Base-by-base conservation (phyloP, 2,113 vertebrate genomes). In the Callospermophilus lateralis region DNA sequence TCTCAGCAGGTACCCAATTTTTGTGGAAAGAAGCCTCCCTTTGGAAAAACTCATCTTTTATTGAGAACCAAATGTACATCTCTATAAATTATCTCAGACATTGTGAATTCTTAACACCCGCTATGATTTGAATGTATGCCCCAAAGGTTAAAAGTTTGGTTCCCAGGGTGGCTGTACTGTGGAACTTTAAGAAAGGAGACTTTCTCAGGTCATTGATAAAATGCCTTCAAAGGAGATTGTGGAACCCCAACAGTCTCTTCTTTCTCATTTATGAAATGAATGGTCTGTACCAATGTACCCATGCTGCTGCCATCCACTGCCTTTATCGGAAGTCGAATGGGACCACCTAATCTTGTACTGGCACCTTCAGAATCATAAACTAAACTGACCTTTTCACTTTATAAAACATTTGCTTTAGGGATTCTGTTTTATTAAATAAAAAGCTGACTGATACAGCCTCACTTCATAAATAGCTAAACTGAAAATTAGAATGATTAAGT, bases 71-170 rank as follows among this genome's bases (percentile, higher is more conserved):
- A 61, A 55, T 32, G 20, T 67, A 55, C 73, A 58, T 42, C 55
- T 87, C 67, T 70, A 67, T 26, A 16, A 77, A n/a, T 61, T 51
- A 34, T 20, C 24, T 48, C 39, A 77, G 17, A 61, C 2, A 13
- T 45, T 58, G 37, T 55, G n/a, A 12, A 48, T 70, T 55, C 19
- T 51, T 51, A 55, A 11, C 1, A 12, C 68, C 26, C 42, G 9
- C 42, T 53, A 3, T 15, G n/a, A 20, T 42, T 28, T 67, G 13
- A 8, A 67, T n/a, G 30, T 26, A 10, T 1, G 7, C 19, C 16
- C 8, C 13, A 8, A 6, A 0, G n/a, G 11, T 19, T 34, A 65
- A 65, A 34, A 0, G 8, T 6, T 28, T 30, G 5, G 19, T 63
- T 0, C 17, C 12, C 34, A 6, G 4, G 6, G 8, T 65, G 10